Conservation (phyloP, 2,888 invertebrate species). For the Drosophila aldrichi region DNA sequence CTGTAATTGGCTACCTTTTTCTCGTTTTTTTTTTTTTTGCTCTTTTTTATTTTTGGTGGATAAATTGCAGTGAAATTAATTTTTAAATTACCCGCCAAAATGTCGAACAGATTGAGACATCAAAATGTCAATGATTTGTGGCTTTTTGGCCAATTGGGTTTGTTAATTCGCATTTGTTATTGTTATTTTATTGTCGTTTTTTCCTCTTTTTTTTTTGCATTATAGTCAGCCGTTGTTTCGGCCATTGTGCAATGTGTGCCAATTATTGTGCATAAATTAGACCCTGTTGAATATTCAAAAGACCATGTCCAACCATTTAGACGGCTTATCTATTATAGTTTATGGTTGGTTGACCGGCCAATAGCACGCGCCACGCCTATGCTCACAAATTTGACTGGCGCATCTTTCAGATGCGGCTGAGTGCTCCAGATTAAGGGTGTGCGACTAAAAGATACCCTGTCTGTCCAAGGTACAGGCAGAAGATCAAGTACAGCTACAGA, state of each 20-base stretch:
- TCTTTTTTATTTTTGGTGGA: slow-evolving; percentile 16
- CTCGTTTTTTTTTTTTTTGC: not conserved
- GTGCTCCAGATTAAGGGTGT: slow-evolving; percentile 4
- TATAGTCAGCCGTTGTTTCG: slow-evolving; percentile 36
- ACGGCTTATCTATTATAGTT: slow-evolving; percentile 50
- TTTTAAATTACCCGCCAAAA: slow-evolving; percentile 78
- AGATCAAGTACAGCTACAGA: too few relatives aligned
- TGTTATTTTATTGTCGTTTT: slow-evolving; percentile 23
- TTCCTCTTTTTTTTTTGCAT: slow-evolving; percentile 14
- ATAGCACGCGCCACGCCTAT: slow-evolving; percentile 13
- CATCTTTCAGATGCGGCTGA: slow-evolving; percentile 47
- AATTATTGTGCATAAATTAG: slow-evolving; percentile 75
- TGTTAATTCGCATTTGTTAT: slow-evolving; percentile 31
- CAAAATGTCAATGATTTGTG: slow-evolving; percentile 75
- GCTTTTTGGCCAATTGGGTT: slow-evolving; percentile 31
- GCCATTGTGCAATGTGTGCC: slow-evolving; percentile 72
- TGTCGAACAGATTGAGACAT: slow-evolving; percentile 74
- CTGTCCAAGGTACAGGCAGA: too few relatives aligned
- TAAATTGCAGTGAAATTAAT: slow-evolving; percentile 77
- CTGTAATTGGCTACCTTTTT: slow-evolving; percentile 59
- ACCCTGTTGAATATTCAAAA: slow-evolving; percentile 67
- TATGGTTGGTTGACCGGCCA: slow-evolving; percentile 30
- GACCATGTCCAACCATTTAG: slow-evolving; percentile 24
- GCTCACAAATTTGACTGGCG: slow-evolving; percentile 27
- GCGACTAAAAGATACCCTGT: not conserved